These are phyloP conservation scores for Panulirus ornatus DNA, from an alignment of 1,140 invertebrate species.

Conservation along the genomic window DNA sequence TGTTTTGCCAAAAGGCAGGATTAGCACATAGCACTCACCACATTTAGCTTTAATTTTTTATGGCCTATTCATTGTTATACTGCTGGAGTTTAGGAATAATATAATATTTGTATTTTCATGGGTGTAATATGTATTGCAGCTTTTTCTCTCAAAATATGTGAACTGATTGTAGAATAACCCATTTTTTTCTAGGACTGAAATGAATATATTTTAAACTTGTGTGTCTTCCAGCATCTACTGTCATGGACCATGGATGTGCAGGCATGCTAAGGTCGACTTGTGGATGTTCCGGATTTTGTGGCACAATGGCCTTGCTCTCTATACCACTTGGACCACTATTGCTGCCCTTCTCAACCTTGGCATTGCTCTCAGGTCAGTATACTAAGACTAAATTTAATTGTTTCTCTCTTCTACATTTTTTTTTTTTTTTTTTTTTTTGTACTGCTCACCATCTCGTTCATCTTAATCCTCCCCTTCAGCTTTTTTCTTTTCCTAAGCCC, in stretches of 20 bases:
- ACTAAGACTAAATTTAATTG: background rate
- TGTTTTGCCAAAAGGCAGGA: too few species aligned
- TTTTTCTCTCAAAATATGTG: too few species aligned
- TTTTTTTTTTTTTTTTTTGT: too few species aligned
- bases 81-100: too few species aligned
- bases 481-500: background rate
- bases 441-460: background rate
- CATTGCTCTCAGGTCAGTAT: constrained; percentile 51
- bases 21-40: too few species aligned
- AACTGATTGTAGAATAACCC: too few species aligned
- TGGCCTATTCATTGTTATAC: too few species aligned
- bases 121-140: too few species aligned
- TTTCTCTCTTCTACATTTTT: background rate
- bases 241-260: constrained; percentile 58
- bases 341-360: constrained; percentile 63
- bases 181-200: too few species aligned
- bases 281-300: constrained; percentile 62
- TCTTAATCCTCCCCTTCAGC: background rate
- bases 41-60: too few species aligned
- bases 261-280: constrained; percentile 57
- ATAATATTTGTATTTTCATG: too few species aligned
- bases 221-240: constrained; percentile 27
- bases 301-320: constrained; percentile 60
- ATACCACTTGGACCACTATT: constrained; percentile 60
- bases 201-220: too few species aligned